phyloP scores from a whole-genome alignment of 2,113 vertebrate species.

The Aptenodytes forsteri region DNA sequence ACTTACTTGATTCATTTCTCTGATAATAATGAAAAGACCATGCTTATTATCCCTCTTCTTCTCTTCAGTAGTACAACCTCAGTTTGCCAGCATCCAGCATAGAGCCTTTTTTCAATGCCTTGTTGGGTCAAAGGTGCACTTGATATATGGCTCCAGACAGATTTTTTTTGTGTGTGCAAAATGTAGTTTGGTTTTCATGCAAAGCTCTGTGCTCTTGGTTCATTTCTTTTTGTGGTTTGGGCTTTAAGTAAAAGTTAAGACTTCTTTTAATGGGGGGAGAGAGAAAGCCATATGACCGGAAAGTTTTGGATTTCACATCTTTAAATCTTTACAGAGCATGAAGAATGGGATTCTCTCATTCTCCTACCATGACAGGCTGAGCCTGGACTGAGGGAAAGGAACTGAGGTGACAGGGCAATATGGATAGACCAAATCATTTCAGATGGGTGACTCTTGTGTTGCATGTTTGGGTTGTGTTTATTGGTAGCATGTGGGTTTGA shows the following conservation, averaged over 20 bases:
- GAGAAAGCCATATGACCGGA: not conserved
- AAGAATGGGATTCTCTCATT: not conserved
- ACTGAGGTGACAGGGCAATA: not conserved
- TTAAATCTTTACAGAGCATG: conserved; percentile 41
- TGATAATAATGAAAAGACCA: not conserved
- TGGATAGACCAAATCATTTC: not conserved
- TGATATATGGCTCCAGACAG: not conserved
- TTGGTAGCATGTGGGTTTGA: not conserved
- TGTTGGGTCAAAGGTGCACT: not conserved
- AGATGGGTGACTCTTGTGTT: not conserved
- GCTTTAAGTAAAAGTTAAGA: conserved; percentile 9
- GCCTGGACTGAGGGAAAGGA: not conserved
- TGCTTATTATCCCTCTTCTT: not conserved
- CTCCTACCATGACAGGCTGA: not conserved
- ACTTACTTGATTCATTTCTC: not conserved
- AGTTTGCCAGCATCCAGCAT: not conserved
- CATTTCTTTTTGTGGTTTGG: conserved; percentile 33
- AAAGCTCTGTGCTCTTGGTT: not conserved
- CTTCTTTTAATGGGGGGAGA: not conserved
- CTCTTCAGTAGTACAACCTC: not conserved
- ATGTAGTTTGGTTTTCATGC: not conserved
- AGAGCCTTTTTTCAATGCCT: not conserved
- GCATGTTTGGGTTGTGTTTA: not conserved
- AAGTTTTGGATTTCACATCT: conserved; percentile 47
- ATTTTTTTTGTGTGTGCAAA: not conserved